Base-by-base conservation (phyloP, 2,113 vertebrate species). In the Rana temporaria region DNA sequence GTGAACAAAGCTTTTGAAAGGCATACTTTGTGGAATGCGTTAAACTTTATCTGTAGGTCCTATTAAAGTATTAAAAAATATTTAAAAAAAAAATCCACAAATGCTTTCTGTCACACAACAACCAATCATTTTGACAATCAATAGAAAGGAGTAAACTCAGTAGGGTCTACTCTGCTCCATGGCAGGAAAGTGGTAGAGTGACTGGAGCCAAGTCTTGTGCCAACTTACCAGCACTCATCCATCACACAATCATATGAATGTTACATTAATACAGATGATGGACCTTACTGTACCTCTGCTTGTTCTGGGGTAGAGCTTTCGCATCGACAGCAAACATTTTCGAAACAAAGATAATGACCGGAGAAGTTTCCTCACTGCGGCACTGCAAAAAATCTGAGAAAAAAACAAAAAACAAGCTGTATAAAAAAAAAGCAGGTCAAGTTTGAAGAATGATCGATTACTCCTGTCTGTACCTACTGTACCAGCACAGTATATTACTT, bases 251-350 rank as follows among this genome's bases (percentile, higher is more conserved):
- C n/a, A 62, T 2, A 9, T 22, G n/a, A 26, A 1, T 53, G 59
- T 20, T 42, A 18, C 55, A 74, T 14, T 6, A 59, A 57, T 20
- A 5, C 32, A 2, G 8, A 6, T 59, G 18, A 14, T 22, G 26
- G 9, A n/a, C 9, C 30, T 8, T 34, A 38, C 55, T 38, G 7
- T 90, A 99, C 98, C 96, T 95, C 84, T 94, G 95, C 87, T 94
- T 98, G 88, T 98, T 96, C 80, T 95, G 93, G 12, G 98, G 97
- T 66, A 99, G 87, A 22, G 89, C 84, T 85, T 96, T 96, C 32
- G 91, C 78, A 66, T 99, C 97, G 55, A 98, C 95, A 6, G 96
- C 93, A 90, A 99, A 97, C 97, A 99, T 98, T 92, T 99, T 99
- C 81, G 98, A 99, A 87, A 99, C 95, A 87, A 98, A 99, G 75